These are phyloP conservation scores for Dryococelus australis DNA, from an alignment of 2,888 invertebrate genomes.

Conservation along the genomic window DNA sequence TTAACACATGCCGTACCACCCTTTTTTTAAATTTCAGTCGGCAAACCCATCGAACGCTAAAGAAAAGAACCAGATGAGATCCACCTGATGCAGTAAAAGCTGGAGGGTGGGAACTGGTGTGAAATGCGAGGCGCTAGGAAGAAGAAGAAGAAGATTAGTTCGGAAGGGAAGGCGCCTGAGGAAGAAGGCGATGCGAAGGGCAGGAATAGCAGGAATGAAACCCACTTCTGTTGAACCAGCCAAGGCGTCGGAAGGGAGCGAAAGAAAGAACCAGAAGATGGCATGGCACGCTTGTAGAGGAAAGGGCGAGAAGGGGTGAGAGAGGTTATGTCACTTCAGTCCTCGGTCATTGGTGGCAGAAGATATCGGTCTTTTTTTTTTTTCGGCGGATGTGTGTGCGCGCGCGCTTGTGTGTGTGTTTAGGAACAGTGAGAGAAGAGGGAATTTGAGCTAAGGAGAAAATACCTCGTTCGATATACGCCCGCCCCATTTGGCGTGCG, in stretches of 20 bases:
- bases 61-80: background rate
- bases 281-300: background rate
- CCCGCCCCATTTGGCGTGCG: conserved; percentile 9
- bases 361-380: background rate
- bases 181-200: background rate
- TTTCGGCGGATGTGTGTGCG: background rate
- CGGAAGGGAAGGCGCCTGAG: background rate
- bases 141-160: conserved; percentile 11
- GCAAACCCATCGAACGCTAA: background rate
- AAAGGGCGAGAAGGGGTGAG: background rate
- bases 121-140: background rate
- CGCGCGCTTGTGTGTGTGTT: background rate
- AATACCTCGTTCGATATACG: background rate
- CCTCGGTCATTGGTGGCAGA: conserved; percentile 9
- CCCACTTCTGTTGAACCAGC: background rate
- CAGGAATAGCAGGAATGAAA: background rate
- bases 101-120: background rate
- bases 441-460: background rate
- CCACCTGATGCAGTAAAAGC: conserved; percentile 16
- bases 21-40: background rate
- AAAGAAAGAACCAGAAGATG: background rate
- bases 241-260: background rate
- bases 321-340: background rate
- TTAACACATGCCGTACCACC: background rate
- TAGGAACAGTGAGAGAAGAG: background rate